These are phyloP conservation scores for Gavia stellata DNA, from an alignment of 2,113 vertebrate species.

Conservation along the genomic window DNA sequence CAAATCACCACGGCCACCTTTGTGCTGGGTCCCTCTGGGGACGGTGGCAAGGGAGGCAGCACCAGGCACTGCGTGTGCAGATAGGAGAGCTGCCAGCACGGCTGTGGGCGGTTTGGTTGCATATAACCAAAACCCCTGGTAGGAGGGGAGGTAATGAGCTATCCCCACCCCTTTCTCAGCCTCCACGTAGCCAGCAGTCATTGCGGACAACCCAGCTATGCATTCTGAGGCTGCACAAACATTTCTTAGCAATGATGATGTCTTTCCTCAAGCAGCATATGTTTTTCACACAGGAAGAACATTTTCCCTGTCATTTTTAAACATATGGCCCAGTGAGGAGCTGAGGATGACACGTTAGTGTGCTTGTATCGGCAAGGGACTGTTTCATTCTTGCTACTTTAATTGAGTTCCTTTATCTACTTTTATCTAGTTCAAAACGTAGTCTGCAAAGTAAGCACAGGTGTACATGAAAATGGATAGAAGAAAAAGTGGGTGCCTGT, in stretches of 20 bases:
- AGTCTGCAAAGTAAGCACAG: not conserved
- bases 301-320: conserved; percentile 18
- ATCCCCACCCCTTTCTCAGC: not conserved
- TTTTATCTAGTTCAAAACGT: conserved; percentile 38
- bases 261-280: not conserved
- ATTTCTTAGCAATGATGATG: not conserved
- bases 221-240: not conserved
- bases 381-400: conserved; percentile 24
- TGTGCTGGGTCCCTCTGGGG: not conserved
- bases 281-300: not conserved
- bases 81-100: conserved; percentile 54
- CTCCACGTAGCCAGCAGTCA: not conserved
- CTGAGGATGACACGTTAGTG: not conserved
- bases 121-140: not conserved
- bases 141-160: not conserved
- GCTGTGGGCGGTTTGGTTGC: not conserved
- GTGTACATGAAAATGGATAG: not conserved
- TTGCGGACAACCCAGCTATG: rapidly evolving
- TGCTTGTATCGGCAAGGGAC: conserved; percentile 20
- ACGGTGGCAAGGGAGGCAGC: not conserved
- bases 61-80: not conserved
- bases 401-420: conserved; percentile 46
- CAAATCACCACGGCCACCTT: conserved; percentile 32
- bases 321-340: not conserved
- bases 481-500: not conserved